A percentile compares a stretch with the other conserved stretches of the same genome.
phyloP scores from a whole-genome alignment of 2,888 invertebrate genomes.

The Axea sp. region DNA sequence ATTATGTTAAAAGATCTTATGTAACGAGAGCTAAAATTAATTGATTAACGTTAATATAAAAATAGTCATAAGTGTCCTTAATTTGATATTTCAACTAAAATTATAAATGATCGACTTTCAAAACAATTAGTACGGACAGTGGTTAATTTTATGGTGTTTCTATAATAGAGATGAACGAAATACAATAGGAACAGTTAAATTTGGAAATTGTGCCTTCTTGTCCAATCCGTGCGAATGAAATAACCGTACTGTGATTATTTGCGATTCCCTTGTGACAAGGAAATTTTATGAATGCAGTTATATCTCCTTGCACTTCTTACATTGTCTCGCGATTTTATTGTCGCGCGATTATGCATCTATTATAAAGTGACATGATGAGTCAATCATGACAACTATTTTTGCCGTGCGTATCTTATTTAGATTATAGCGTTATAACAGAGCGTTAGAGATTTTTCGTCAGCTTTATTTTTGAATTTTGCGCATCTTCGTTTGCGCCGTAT shows the following conservation, averaged over 20 bases:
- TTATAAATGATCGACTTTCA: constrained; percentile 13
- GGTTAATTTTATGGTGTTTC: no score
- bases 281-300: constrained; percentile 20
- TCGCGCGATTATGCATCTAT: constrained; percentile 26
- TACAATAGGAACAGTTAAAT: no score
- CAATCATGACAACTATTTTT: constrained; percentile 34
- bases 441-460: constrained; percentile 10
- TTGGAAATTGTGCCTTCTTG: no score
- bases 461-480: constrained; percentile 9
- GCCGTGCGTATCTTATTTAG: constrained; percentile 19
- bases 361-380: constrained; percentile 27
- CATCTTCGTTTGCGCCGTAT: background rate
- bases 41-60: constrained; percentile 26
- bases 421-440: constrained; percentile 4
- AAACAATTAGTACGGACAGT: no score
- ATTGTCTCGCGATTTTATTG: constrained; percentile 22
- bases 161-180: no score
- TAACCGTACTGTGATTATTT: no score
- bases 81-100: constrained; percentile 10
- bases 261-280: no score
- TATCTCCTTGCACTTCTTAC: constrained; percentile 12
- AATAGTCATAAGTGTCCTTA: constrained; percentile 18
- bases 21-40: constrained; percentile 32
- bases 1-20: constrained; percentile 11
- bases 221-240: no score